A percentile compares a stretch with the other conserved stretches of the same genome.
Conservation (phyloP, 2,113 vertebrate genomes). For the Salvelinus alpinus region DNA sequence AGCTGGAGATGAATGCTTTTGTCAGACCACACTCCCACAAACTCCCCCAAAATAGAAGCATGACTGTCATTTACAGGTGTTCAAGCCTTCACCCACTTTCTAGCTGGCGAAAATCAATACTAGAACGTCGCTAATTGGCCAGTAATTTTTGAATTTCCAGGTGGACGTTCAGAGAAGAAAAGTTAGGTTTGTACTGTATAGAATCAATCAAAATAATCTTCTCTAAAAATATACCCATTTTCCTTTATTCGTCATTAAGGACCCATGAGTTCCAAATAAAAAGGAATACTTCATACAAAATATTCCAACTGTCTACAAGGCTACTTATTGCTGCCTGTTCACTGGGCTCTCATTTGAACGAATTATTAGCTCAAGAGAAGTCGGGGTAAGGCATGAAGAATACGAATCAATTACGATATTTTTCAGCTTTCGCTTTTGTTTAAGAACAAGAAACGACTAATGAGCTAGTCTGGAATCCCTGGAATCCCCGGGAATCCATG, state of each 20-base stretch:
- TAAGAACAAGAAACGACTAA: slow-evolving; percentile 44
- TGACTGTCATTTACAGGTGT: slow-evolving; percentile 36
- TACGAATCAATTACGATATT: slow-evolving; percentile 52
- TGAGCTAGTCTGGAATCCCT: slow-evolving; percentile 47
- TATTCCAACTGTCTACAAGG: neutral
- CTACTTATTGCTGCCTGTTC: slow-evolving; percentile 6
- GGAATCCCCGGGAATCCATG: slow-evolving; percentile 39
- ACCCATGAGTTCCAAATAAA: neutral
- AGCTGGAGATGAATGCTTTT: slow-evolving; percentile 21
- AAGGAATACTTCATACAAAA: slow-evolving; percentile 27
- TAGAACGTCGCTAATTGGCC: slow-evolving; percentile 47
- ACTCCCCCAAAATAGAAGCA: slow-evolving; percentile 24
- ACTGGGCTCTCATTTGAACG: slow-evolving; percentile 44
- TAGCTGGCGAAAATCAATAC: slow-evolving; percentile 46
- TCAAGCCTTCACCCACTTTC: slow-evolving; percentile 22
- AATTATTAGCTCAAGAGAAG: slow-evolving; percentile 55
- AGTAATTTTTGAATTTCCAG: slow-evolving; percentile 49
- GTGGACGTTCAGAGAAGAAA: slow-evolving; percentile 39
- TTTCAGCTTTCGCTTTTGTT: slow-evolving; percentile 51
- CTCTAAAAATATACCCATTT: neutral
- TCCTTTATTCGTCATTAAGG: neutral
- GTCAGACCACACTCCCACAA: slow-evolving; percentile 23
- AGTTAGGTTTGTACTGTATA: neutral
- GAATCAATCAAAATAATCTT: neutral
- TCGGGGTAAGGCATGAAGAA: slow-evolving; percentile 13